Conservation (phyloP, 2,888 invertebrate species). For the Caradrina kadenii region DNA sequence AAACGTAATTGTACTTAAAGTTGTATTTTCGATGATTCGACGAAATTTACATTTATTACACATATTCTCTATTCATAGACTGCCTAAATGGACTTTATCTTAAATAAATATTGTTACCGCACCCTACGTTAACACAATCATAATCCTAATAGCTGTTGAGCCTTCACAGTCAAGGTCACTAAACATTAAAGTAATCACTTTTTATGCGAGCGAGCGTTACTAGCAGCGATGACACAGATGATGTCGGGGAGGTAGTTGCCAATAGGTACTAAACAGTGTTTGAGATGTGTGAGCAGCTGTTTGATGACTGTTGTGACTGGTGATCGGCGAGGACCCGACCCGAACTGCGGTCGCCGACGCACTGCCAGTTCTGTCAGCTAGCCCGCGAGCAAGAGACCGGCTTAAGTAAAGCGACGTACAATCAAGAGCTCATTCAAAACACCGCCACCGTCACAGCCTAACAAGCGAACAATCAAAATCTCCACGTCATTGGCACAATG, state of each 20-base stretch:
- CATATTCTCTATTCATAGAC: slow-evolving; percentile 25
- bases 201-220: slow-evolving; percentile 45
- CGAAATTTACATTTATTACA: slow-evolving; percentile 17
- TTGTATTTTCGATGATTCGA: background rate
- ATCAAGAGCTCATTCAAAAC: slow-evolving; percentile 77
- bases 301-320: slow-evolving; percentile 47
- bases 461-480: slow-evolving; percentile 76
- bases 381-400: slow-evolving; percentile 76
- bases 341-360: slow-evolving; percentile 81
- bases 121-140: slow-evolving; percentile 54
- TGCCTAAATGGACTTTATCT: slow-evolving; percentile 27
- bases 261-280: slow-evolving; percentile 20
- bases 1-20: background rate
- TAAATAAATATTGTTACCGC: slow-evolving; percentile 52
- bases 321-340: slow-evolving; percentile 74
- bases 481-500: slow-evolving; percentile 72
- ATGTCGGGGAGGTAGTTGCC: slow-evolving; percentile 28
- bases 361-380: slow-evolving; percentile 80
- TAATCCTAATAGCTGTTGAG: slow-evolving; percentile 46
- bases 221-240: slow-evolving; percentile 54
- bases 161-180: slow-evolving; percentile 61
- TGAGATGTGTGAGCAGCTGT: slow-evolving; percentile 45
- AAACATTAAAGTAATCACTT: slow-evolving; percentile 57
- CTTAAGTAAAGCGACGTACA: slow-evolving; percentile 75
- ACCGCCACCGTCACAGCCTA: slow-evolving; percentile 70